Evolutionary conservation across 2,888 invertebrate genomes (phyloP), one percentile per base, ranked within the genome.

Genomic region (Halocaridina rubra): DNA sequence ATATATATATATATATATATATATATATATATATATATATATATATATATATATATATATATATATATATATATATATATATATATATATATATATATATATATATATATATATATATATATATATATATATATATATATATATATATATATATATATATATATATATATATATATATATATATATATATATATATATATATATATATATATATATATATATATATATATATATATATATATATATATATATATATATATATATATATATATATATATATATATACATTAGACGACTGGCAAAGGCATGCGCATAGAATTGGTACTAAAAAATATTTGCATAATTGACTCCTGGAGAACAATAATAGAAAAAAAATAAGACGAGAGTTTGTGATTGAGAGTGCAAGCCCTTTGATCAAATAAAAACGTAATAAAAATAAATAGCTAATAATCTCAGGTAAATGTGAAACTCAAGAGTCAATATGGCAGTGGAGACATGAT

Each of bases 171-270:
- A 69, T 29, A 69, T 29, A 69, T 29, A 69, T 29, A 69, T 29
- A 69, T 29, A 69, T 8, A 69, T 29, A 69, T 29, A 69, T 29
- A 69, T 29, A 69, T 24, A 69, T 24, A 69, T 24, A 69, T 27
- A 69, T 24, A 69, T 2, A 69, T 24, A 69, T 2, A 69, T 24
- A 69, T 2, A 69, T 24, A 69, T 24, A 69, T 2, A 69, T 24
- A 69, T 24, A 69, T 24, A 69, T 22, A 76, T n/a, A 76, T 22
- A 76, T 16, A 76, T 22, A 76, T 16, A 53, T 19, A 76, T 53
- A 76, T 16, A 53, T 53, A 76, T 19, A 53, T 53, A 76, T 16
- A 75, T 29, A 72, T 29, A 30, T 29, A 33, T 29, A 30, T 29
- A 72, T 29, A 33, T 29, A 72, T 8, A 72, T 29, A 30, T 29